Evolutionary conservation across 2,888 invertebrate genomes (phyloP), one percentile per base, ranked within the genome.

Genomic region (Smittia aterrima): DNA sequence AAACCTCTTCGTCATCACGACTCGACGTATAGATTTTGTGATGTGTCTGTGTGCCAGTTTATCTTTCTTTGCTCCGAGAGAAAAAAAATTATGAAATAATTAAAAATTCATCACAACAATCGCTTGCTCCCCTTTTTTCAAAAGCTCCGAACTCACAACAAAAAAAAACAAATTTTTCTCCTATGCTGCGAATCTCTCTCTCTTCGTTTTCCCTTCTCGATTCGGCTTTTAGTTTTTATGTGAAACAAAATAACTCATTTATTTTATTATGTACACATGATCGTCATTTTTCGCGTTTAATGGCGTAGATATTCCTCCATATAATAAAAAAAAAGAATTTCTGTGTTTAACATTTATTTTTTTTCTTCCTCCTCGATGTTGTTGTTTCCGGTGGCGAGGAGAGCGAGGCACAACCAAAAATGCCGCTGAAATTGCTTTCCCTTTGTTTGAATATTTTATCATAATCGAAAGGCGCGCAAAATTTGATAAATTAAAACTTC

Each of bases 401-500:
- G 32, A 32, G 32, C 32, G 32, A 32, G 32, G 32, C 32, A 9
- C 32, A 9, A 9, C 32, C 3, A 32, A 32, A 32, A 6, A 32
- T 32, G 3, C 9, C 32, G n/a, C 32, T 9, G 32, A 32, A 32
- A 32, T 32, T 32, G 4, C 32, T 32, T 3, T 32, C 11, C 16
- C 16, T 47, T 47, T 47, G 47, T n/a, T 47, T 47, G 47, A 47
- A 47, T 47, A 47, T 32, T 32, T 32, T 6, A 47, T 47, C 11
- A 47, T 47, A 2, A 58, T 58, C 20, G 58, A 58, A 58, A 58
- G 58, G 67, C 41, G 22, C 18, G 47, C 22, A 41, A 67, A 67
- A 22, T 22, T 67, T 70, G 22, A 41, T 68, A 68, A 70, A 70
- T 54, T 70, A 54, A 70, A 70, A 70, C 70, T 70, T 70, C 70